Evolutionary conservation across 23 tunicate species (phyloP).

Genomic region (Pegea sp.): DNA sequence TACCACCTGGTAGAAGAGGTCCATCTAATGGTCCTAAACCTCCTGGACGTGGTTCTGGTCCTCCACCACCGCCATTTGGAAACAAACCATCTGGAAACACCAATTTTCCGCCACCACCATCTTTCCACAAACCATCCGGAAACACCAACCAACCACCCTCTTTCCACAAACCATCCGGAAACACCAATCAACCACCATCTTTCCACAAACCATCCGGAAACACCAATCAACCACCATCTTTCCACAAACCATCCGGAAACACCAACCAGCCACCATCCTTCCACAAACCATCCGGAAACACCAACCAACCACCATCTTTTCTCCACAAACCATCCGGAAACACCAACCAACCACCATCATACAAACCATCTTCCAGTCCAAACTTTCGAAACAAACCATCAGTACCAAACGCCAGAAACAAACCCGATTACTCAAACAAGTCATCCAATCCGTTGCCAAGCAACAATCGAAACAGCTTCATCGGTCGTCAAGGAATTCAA

Average conservation of each 20-base stretch:
- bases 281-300: too few species aligned
- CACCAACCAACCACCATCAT: too few species aligned
- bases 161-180: constrained; percentile 5
- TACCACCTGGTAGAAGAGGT: constrained; percentile 29
- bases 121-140: neutral
- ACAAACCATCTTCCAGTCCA: neutral
- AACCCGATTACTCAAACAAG: too few species aligned
- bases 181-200: neutral
- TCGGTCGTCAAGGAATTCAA: too few species aligned
- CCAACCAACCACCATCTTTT: too few species aligned
- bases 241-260: too few species aligned
- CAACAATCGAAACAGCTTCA: too few species aligned
- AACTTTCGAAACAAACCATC: too few species aligned
- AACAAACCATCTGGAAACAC: neutral
- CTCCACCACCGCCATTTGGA: constrained; percentile 5
- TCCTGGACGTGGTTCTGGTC: neutral
- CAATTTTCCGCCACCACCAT: neutral
- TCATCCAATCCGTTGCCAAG: too few species aligned
- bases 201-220: neutral
- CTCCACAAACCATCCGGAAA: too few species aligned
- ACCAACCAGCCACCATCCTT: too few species aligned
- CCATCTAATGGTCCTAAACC: constrained; percentile 2
- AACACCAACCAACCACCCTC: constrained; percentile 1
- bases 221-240: neutral
- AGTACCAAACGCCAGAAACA: too few species aligned